A percentile compares a stretch with the other conserved stretches of the same genome.
Conservation (phyloP, 2,797 vertebrate genomes). For the Enteromius trimaculatus region DNA sequence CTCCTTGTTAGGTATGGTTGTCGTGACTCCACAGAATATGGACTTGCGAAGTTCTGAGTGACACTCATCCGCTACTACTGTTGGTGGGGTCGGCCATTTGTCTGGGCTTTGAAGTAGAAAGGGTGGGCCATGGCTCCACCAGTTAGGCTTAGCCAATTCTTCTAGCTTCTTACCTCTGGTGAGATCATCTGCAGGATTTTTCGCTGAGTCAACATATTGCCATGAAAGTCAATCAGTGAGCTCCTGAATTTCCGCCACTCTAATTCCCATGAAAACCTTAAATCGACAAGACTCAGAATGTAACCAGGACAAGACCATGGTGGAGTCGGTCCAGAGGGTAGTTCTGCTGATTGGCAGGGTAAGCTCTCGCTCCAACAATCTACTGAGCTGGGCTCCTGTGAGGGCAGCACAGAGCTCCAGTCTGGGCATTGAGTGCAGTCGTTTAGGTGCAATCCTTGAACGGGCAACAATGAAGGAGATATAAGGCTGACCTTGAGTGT, state of each 20-base stretch:
- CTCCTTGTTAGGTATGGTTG: neutral
- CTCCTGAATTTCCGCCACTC: constrained; percentile 3
- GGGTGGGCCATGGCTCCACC: neutral
- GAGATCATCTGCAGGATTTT: neutral
- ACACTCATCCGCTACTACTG: neutral
- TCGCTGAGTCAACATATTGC: neutral
- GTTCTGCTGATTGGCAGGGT: neutral
- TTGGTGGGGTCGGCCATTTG: neutral
- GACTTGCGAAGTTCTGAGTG: neutral
- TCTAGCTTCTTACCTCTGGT: neutral
- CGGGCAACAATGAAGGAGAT: neutral
- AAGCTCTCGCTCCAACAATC: neutral
- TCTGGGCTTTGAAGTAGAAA: neutral
- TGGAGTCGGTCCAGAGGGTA: constrained; percentile 5
- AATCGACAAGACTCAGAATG: neutral
- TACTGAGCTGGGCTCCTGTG: constrained; percentile 6
- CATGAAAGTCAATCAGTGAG: neutral
- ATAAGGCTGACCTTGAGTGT: neutral
- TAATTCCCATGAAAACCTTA: neutral
- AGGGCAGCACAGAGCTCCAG: constrained; percentile 29
- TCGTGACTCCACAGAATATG: neutral
- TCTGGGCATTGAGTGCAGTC: constrained; percentile 18
- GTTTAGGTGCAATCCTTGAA: constrained; percentile 22
- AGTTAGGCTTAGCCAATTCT: neutral
- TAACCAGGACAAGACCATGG: constrained; percentile 7